Conservation (phyloP, 2,888 invertebrate species). For the Protodeltote pygarga region DNA sequence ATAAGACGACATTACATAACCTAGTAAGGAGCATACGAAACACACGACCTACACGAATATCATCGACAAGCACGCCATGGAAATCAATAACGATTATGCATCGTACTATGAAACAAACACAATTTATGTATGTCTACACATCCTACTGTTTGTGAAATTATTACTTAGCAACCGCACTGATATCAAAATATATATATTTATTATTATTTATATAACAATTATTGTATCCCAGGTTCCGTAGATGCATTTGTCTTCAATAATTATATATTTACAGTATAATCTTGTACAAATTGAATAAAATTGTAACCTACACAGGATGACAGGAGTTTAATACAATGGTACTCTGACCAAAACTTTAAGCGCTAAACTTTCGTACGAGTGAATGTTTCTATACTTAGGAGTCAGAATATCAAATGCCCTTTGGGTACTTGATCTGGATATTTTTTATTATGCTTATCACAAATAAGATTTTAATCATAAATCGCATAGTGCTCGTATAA, state of each 20-base stretch:
- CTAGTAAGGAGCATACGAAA: conserved; percentile 35
- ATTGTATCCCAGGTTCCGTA: conserved; percentile 40
- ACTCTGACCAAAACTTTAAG: too few species aligned
- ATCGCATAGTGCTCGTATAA: too few species aligned
- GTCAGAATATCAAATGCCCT: neutral
- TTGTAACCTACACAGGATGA: conserved; percentile 2
- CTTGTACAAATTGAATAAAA: conserved; percentile 11
- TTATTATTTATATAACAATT: conserved; percentile 19
- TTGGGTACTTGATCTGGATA: too few species aligned
- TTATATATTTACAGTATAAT: neutral
- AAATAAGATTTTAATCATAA: too few species aligned
- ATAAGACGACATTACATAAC: conserved; percentile 40
- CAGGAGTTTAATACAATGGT: neutral
- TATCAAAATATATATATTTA: conserved; percentile 31
- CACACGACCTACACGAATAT: conserved; percentile 57
- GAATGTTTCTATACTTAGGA: too few species aligned
- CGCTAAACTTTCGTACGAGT: too few species aligned
- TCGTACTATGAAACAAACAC: conserved; percentile 48
- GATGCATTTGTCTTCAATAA: conserved; percentile 13
- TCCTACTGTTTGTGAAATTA: conserved; percentile 42
- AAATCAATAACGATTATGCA: conserved; percentile 58
- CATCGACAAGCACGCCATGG: conserved; percentile 60
- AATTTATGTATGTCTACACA: conserved; percentile 42
- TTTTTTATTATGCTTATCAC: too few species aligned
- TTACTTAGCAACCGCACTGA: conserved; percentile 49